Evolutionary conservation across 2,113 vertebrate species (phyloP), one percentile per base, ranked within the genome.

Genomic region (Dicerorhinus sumatrensis): DNA sequence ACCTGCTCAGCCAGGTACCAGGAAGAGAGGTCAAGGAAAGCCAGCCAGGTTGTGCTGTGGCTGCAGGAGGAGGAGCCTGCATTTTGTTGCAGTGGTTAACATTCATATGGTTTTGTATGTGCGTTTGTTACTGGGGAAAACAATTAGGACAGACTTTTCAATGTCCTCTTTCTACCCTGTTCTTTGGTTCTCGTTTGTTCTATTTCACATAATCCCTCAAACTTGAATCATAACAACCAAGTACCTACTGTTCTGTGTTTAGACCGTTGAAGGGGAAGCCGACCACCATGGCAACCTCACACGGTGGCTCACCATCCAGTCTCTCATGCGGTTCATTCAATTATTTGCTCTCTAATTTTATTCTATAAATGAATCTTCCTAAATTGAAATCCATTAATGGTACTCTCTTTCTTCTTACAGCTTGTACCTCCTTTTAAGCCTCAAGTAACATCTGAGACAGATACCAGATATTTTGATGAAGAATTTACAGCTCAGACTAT

Each of bases 401-500:
- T 33, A 16, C 5, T 82, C 94, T 97, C 97, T 94, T 92, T 51
- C 89, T 93, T 77, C 76, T 98, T 98, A 98, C 98, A 99, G 99
- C 99, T 99, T 98, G 98, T 99, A 97, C 99, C 99, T 97, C 99
- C 99, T 88, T 99, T 99, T 99, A 99, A 99, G 98, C 99, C 99
- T 99, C 99, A 99, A 99, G 99, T 99, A 98, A 99, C 99, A 98
- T 99, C 99, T 79, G 99, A 99, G 98, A 99, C 99, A 54, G 99
- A 99, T 97, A 99, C 99, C 17, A 99, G 99, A 99, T 99, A 99
- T 99, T 99, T 99, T 96, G 99, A 99, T 98, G 99, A 99, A 99
- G 99, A 99, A 99, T 99, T 99, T 98, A 99, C 99, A 97, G 99
- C 99, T 98, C 99, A 99, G 98, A 99, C 99, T 97, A 99, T 99